Base-by-base conservation (phyloP, 30 jellyfish, hydroid and myxozoan species). In the Turritopsis rubra region DNA sequence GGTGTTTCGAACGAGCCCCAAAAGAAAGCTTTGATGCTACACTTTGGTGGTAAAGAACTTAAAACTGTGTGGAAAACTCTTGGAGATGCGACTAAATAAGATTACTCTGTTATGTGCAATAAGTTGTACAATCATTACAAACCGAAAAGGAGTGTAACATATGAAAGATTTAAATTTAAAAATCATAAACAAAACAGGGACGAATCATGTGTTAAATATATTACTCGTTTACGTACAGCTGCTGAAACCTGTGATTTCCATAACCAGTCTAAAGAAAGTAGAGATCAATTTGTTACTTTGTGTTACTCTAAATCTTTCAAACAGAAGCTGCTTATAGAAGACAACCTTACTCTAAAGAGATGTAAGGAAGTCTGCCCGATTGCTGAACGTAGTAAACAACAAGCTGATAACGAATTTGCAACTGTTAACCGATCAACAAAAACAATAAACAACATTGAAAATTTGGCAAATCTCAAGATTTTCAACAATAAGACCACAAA, bases 1-100 rank as follows among this genome's bases (percentile, higher is more conserved):
- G 88, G 86, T 16, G 86, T 81, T 4, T 65, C 85, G 8, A 75
- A 81, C 21, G 85, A 81, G 1, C 53, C 24, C 16, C 86, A 81
- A 52, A 66, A 65, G 24, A 52, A 31, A 23, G 87, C 83, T 8
- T 19, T 80, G 30, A 52, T 70, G 0, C 1, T 81, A 20, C 88
- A 81, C 65, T 29, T 81, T 8, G 70, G 75, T 60, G 88, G 88
- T 1, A 26, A 29, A 20, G 71, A 65, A 7, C 87, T 81, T 9
- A 66, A 70, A 16, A 77, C 65, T 65, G 25, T 66, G 1, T 81
- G 65, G 30, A 81, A 81, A 65, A 81, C 88, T 17, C 71, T 81
- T 8, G 29, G 71, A 8, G 27, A 16, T 18, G 71, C 25, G 24
- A 86, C n/a, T n/a, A n/a, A n/a, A n/a, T n/a, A 26, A 16, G 82